phyloP scores from a whole-genome alignment of 2,113 vertebrate species.

The Petrocephalus microphthalmus region DNA sequence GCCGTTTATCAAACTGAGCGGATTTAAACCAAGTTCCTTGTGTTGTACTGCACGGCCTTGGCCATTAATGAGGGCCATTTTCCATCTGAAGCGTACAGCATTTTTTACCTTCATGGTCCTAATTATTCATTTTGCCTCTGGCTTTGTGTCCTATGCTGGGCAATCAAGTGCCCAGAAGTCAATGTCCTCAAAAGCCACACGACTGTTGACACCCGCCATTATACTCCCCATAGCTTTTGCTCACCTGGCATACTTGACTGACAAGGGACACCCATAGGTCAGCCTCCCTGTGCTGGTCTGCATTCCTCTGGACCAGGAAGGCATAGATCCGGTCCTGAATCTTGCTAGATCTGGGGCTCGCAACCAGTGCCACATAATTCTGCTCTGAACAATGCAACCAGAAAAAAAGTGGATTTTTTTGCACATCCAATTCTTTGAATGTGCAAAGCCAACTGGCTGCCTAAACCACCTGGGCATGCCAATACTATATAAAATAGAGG shows the following conservation, averaged over 20 bases:
- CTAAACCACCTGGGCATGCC: too few species aligned
- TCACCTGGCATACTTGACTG: conserved; percentile 58
- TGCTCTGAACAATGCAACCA: conserved; percentile 43
- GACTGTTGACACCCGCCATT: not conserved
- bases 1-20: not conserved
- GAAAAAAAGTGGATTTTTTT: too few species aligned
- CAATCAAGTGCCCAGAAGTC: not conserved
- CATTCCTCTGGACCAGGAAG: conserved; percentile 52
- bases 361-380: conserved; percentile 46
- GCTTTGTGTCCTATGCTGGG: not conserved
- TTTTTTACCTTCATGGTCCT: not conserved
- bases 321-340: conserved; percentile 47
- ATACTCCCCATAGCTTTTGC: not conserved
- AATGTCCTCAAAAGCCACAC: not conserved
- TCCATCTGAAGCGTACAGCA: not conserved
- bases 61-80: not conserved
- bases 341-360: not conserved
- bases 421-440: too few species aligned
- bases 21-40: not conserved
- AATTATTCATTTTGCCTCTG: not conserved
- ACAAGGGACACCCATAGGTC: conserved; percentile 51
- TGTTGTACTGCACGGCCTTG: not conserved
- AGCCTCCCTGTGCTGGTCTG: not conserved
- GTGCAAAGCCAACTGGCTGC: too few species aligned
- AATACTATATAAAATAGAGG: too few species aligned